Evolutionary conservation across 1,140 invertebrate genomes (phyloP), one percentile per base, ranked within the genome.

Genomic region (Calephelis virginiensis): DNA sequence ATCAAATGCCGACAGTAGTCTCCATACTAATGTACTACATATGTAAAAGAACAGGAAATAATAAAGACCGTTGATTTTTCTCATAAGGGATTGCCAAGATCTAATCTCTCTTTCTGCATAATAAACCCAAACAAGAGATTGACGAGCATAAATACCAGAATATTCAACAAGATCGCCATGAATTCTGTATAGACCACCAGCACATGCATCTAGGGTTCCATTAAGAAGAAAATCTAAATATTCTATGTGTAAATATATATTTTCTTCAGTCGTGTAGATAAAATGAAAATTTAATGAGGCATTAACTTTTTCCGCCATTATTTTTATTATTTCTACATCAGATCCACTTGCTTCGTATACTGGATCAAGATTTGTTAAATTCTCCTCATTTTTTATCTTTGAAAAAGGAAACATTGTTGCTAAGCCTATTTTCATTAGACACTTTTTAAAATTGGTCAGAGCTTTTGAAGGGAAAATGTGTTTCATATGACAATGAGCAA

Each of bases 321-420:
- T 83, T 77, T 90, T 86, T 38, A 85, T 64, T 11, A 86, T 73
- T 67, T 85, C 83, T 6, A 84, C 64, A 66, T 90, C 88, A 0
- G 70, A 78, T 46, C 88, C 88, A 48, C 80, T 59, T 8, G 59
- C 63, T 45, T 71, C 67, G 3, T 67, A 38, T 11, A 86, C 46
- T 7, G 50, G 61, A 62, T 85, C 76, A 10, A 80, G 70, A 61
- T 76, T 74, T 59, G 73, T 73, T 6, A 79, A 66, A 0, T 9
- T 38, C 38, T 76, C 61, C 62, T 70, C 74, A 45, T 82, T 77
- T 13, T 73, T 61, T 28, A 78, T 66, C 8, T 65, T 69, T 11
- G 73, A 67, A 61, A 82, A 87, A 12, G 85, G 87, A 70, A 72
- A 81, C 8, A 84, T 38, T 1, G 72, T 63, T 10, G 75, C 75